A percentile compares a stretch with the other conserved stretches of the same genome.
Conservation (phyloP, 2,113 vertebrate genomes). For the Orycteropus afer region DNA sequence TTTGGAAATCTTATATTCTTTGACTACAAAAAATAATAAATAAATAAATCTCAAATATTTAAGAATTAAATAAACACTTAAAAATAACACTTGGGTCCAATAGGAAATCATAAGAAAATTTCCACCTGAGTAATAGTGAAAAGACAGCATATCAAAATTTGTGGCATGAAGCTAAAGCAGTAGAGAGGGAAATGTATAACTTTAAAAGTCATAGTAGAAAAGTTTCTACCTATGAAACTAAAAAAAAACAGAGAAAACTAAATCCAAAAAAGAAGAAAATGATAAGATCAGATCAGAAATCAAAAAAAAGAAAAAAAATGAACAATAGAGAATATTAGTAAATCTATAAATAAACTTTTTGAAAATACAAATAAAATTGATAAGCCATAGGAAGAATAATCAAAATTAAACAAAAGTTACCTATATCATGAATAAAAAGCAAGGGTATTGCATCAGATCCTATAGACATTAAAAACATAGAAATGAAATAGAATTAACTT, state of each 20-base stretch:
- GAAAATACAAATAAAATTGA: too few relatives aligned
- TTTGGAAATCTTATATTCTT: not conserved
- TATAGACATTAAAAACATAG: not conserved
- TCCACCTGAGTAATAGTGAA: not conserved
- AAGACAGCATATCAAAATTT: not conserved
- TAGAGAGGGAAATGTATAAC: not conserved
- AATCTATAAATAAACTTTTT: not conserved
- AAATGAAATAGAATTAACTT: not conserved
- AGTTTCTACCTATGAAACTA: not conserved
- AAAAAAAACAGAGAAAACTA: not conserved
- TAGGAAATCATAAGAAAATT: conserved; percentile 19
- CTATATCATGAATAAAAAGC: not conserved
- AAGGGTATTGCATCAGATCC: not conserved
- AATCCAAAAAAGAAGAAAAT: not conserved
- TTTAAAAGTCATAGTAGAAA: not conserved
- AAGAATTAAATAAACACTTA: not conserved
- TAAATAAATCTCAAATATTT: not conserved
- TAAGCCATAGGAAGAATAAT: not conserved
- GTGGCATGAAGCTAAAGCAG: not conserved
- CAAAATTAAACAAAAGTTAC: not conserved
- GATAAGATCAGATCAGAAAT: not conserved
- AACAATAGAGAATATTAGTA: not conserved
- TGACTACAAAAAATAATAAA: not conserved
- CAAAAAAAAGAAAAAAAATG: not conserved
- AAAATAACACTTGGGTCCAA: not conserved